phyloP scores from a whole-genome alignment of 2,888 invertebrate species.

The Agrypnus murinus region DNA sequence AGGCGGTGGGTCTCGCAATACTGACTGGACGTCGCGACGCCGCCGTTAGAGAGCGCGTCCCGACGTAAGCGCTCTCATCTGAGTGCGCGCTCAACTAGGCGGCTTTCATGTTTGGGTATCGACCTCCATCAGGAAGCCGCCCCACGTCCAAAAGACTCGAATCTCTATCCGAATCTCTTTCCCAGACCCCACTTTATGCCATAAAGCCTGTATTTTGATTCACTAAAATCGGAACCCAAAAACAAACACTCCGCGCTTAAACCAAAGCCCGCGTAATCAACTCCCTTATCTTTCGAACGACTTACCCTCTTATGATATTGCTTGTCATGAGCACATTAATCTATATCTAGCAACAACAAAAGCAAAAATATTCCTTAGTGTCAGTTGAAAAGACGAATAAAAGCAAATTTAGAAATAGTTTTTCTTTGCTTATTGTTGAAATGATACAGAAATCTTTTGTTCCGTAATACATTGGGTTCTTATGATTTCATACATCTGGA shows the following conservation, averaged over 20 bases:
- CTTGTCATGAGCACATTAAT: slow-evolving; percentile 2
- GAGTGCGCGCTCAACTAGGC: slow-evolving; percentile 47
- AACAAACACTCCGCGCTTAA: slow-evolving; percentile 19
- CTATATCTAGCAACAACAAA: background rate
- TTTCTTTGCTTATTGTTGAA: background rate
- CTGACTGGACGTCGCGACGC: slow-evolving; percentile 48
- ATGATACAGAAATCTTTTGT: background rate
- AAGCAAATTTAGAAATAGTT: background rate
- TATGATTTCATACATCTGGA: too few relatives aligned
- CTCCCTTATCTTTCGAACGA: slow-evolving; percentile 3
- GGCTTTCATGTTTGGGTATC: slow-evolving; percentile 46
- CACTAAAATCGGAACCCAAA: slow-evolving; percentile 23
- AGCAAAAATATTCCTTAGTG: slow-evolving; percentile 2
- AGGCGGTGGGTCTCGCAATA: slow-evolving; percentile 39
- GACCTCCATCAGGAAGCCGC: slow-evolving; percentile 47
- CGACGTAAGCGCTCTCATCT: slow-evolving; percentile 39
- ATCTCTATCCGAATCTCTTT: slow-evolving; percentile 32
- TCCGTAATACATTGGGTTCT: background rate
- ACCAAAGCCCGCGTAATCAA: slow-evolving; percentile 1
- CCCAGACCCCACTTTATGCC: slow-evolving; percentile 26
- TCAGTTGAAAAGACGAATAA: background rate
- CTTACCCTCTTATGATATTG: slow-evolving; percentile 11
- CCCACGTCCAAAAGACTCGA: slow-evolving; percentile 42
- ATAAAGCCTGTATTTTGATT: slow-evolving; percentile 29
- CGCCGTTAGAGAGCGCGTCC: slow-evolving; percentile 41